Base-by-base conservation (phyloP, 2,888 invertebrate genomes). In the Artemia sp. region DNA sequence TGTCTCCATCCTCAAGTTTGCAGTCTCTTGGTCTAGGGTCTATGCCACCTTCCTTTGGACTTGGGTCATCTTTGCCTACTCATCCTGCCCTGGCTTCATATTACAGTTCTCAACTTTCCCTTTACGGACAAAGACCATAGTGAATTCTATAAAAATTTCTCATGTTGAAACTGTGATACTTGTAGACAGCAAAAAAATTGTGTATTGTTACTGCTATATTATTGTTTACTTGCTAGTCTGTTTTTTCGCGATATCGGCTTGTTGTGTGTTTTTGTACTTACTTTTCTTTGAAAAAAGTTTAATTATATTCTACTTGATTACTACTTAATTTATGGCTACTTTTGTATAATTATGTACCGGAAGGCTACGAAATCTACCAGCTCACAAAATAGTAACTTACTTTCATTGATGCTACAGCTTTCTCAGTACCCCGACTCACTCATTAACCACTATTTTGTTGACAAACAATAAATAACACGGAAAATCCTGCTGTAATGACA, bases 61-160 rank as follows among this genome's bases (percentile, higher is more conserved):
- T 58, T 24, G 64, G 64, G 14, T 58, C 64, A 58, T 19, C 64
- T n/a, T 11, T 58, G 11, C 24, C 64, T 10, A 24, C 64, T 58
- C 64, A 58, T 58, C 64, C 64, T 24, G 64, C 64, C 24, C 64
- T 58, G n/a, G 64, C 64, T n/a, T 58, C 64, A 19, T 58, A 58
- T 24, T 58, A 58, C 64, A 58, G 64, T 24, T 58, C 64, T 24
- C 64, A 58, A 24, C 64, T 58, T 58, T 58, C 64, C n/a, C 64
- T 58, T 24, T 58, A 58, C 64, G 64, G 64, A 24, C 64, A 58
- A 58, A 8, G 64, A 24, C 64, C 64, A 58, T 58, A 58, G 64
- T 58, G n/a, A 58, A 19, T 24, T n/a, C 24, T 24, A 8, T 58
- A 58, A 58, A 58, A 24, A 8, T 24, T 58, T 58, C 24, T 58